phyloP scores from a whole-genome alignment of 2,797 vertebrate genomes.

The Semotilus atromaculatus region DNA sequence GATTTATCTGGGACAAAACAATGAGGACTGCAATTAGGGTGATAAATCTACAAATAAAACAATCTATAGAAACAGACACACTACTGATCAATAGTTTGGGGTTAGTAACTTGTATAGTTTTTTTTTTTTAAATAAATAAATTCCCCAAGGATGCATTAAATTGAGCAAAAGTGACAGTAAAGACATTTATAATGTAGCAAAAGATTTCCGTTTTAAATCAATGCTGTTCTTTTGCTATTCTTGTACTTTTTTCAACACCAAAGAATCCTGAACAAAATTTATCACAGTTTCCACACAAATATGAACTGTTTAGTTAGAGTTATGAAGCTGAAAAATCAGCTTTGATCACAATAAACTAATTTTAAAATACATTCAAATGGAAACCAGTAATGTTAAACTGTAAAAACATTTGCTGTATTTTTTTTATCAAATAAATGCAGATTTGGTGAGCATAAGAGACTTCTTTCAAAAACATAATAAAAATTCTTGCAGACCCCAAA shows the following conservation, averaged over 20 bases:
- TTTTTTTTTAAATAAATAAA: neutral
- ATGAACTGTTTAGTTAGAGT: neutral
- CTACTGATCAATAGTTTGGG: neutral
- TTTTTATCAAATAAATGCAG: neutral
- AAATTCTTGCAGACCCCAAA: neutral
- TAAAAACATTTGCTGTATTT: neutral
- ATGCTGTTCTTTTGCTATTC: too few relatives aligned
- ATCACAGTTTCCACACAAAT: neutral
- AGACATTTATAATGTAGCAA: too few relatives aligned
- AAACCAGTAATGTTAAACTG: neutral
- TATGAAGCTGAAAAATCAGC: neutral
- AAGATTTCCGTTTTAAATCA: too few relatives aligned
- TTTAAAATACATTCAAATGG: neutral
- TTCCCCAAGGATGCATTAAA: neutral
- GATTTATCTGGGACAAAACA: neutral
- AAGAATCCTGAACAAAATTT: too few relatives aligned
- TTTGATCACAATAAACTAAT: neutral
- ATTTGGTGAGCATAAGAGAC: neutral
- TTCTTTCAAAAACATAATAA: neutral
- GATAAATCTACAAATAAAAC: neutral
- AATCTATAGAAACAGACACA: neutral
- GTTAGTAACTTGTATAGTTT: neutral
- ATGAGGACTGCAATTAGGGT: neutral
- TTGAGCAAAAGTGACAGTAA: neutral
- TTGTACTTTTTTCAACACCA: too few relatives aligned